Conservation (phyloP, 2,888 invertebrate genomes). For the Sceliomorpha sp. region DNA sequence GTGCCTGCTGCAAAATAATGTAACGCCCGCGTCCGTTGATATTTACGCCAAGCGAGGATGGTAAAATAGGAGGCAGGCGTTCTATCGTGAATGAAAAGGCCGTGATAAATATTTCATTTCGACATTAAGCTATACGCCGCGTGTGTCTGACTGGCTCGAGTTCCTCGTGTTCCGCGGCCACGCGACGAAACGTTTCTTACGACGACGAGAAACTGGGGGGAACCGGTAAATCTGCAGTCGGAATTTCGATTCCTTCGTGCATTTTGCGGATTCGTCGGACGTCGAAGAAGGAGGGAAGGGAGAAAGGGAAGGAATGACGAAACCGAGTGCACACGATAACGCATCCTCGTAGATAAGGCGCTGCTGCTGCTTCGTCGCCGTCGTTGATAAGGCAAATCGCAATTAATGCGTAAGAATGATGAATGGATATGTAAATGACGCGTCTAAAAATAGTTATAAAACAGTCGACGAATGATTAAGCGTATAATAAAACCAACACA, state of each 20-base stretch:
- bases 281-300: no score
- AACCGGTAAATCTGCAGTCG: slow-evolving; percentile 17
- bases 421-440: slow-evolving; percentile 11
- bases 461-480: slow-evolving; percentile 9
- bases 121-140: slow-evolving; percentile 28
- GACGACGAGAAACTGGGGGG: no score
- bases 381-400: slow-evolving; percentile 8
- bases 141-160: no score
- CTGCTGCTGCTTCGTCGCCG: no score
- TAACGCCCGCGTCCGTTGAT: slow-evolving; percentile 49
- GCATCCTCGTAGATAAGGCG: no score
- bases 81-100: slow-evolving; percentile 45
- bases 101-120: slow-evolving; percentile 43
- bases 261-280: slow-evolving; percentile 14
- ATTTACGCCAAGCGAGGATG: slow-evolving; percentile 44
- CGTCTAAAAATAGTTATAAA: slow-evolving; percentile 6
- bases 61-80: slow-evolving; percentile 38
- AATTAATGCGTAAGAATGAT: slow-evolving; percentile 20
- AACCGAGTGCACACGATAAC: no score
- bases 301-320: no score
- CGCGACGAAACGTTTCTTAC: slow-evolving; percentile 13
- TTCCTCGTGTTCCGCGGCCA: slow-evolving; percentile 6
- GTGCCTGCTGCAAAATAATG: slow-evolving; percentile 56
- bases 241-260: slow-evolving; percentile 8
- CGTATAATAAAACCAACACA: slow-evolving; percentile 13